Percentiles rank a stretch among this genome's conserved stretches.
Evolutionary conservation across 2,113 vertebrate species (phyloP).

Genomic region (Triplophysa dalaica): DNA sequence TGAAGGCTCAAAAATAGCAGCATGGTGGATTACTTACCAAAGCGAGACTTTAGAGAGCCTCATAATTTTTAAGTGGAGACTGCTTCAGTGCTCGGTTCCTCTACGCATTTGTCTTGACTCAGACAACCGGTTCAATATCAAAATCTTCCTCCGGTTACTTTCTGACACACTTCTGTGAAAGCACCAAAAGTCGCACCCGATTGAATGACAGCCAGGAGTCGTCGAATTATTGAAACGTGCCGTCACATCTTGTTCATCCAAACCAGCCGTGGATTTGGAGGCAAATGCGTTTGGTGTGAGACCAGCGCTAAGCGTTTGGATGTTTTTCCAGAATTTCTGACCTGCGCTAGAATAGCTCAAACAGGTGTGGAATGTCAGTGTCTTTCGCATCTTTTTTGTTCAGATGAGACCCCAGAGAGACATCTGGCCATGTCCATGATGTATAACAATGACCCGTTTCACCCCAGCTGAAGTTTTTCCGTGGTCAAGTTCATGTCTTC

Average conservation of each 20-base stretch:
- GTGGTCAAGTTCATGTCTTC: slow-evolving; percentile 18
- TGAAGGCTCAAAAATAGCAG: slow-evolving; percentile 37
- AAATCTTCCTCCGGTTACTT: slow-evolving; percentile 37
- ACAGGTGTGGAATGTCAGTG: slow-evolving; percentile 37
- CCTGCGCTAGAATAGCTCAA: slow-evolving; percentile 36
- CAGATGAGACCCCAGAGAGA: slow-evolving; percentile 32
- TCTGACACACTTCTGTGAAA: slow-evolving; percentile 20
- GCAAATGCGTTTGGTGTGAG: not conserved
- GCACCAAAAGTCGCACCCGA: slow-evolving; percentile 14
- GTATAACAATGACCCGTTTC: slow-evolving; percentile 39
- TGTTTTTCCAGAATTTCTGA: slow-evolving; percentile 32
- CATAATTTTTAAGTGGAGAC: slow-evolving; percentile 22
- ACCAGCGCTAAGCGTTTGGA: slow-evolving; percentile 17
- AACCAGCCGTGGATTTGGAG: slow-evolving; percentile 18
- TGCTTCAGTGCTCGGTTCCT: slow-evolving; percentile 11
- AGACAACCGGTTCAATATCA: slow-evolving; percentile 39
- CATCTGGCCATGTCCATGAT: slow-evolving; percentile 38
- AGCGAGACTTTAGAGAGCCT: slow-evolving; percentile 22
- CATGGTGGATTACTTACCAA: slow-evolving; percentile 40
- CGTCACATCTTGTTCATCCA: slow-evolving; percentile 25
- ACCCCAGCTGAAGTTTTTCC: slow-evolving; percentile 22
- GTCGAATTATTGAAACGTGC: slow-evolving; percentile 17
- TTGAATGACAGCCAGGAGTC: slow-evolving; percentile 31
- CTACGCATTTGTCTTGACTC: slow-evolving; percentile 30
- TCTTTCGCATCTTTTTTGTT: slow-evolving; percentile 26